Conservation (phyloP, 2,888 invertebrate genomes). For the Hololepta plana region DNA sequence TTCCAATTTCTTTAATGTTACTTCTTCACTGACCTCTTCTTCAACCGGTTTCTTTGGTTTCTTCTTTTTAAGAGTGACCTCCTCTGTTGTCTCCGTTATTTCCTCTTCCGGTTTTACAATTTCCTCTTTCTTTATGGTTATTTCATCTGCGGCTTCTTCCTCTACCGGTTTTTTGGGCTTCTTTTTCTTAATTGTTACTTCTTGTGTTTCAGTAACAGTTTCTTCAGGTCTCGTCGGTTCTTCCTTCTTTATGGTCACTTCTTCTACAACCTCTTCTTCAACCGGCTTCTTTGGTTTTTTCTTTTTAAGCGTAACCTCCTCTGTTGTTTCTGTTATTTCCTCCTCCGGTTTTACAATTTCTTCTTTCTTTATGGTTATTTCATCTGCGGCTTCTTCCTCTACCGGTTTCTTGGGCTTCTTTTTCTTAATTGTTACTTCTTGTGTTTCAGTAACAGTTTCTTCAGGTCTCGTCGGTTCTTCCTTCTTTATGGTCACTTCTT, state of each 20-base stretch:
- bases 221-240: slow-evolving; percentile 6
- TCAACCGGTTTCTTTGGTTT: slow-evolving; percentile 29
- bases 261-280: slow-evolving; percentile 7
- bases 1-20: slow-evolving; percentile 57
- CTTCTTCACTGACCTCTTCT: slow-evolving; percentile 44
- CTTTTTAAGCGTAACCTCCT: slow-evolving; percentile 11
- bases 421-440: too few relatives aligned
- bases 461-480: slow-evolving; percentile 38
- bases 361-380: too few relatives aligned
- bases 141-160: slow-evolving; percentile 28
- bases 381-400: slow-evolving; percentile 8
- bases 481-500: slow-evolving; percentile 26
- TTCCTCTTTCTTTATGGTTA: slow-evolving; percentile 23
- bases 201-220: slow-evolving; percentile 13
- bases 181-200: slow-evolving; percentile 16
- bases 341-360: neutral
- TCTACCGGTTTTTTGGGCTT: slow-evolving; percentile 15
- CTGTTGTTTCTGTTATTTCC: slow-evolving; percentile 9
- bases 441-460: slow-evolving; percentile 53
- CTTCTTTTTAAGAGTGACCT: slow-evolving; percentile 20
- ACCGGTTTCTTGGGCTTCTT: too few relatives aligned
- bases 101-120: slow-evolving; percentile 13
- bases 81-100: slow-evolving; percentile 32
- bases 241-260: slow-evolving; percentile 10
- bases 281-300: slow-evolving; percentile 8